phyloP scores from a whole-genome alignment of 2,113 vertebrate genomes.

The Lampris megalopsis region DNA sequence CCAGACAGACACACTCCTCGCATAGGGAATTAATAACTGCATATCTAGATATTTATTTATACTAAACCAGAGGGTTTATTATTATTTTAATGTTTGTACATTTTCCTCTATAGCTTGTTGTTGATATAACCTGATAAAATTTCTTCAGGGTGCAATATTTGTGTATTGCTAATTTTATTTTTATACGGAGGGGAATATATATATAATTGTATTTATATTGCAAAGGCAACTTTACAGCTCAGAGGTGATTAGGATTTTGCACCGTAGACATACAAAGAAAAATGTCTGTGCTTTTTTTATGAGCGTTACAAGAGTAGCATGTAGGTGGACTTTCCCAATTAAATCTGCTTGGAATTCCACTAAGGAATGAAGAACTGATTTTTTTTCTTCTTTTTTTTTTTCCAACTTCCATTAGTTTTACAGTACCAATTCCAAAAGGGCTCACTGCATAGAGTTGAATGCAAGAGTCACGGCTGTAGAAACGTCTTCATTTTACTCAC shows the following conservation, averaged over 20 bases:
- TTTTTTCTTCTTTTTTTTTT: slow-evolving; percentile 24
- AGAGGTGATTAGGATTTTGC: slow-evolving; percentile 57
- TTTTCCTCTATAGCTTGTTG: slow-evolving; percentile 58
- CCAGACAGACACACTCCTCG: slow-evolving; percentile 55
- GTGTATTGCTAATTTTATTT: slow-evolving; percentile 79
- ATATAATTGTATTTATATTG: slow-evolving; percentile 76
- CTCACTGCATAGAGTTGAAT: slow-evolving; percentile 57
- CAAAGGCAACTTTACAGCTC: slow-evolving; percentile 65
- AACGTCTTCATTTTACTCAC: slow-evolving; percentile 45
- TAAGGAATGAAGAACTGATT: slow-evolving; percentile 12
- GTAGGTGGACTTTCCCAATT: slow-evolving; percentile 36
- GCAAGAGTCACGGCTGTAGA: slow-evolving; percentile 74
- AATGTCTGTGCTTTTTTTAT: slow-evolving; percentile 68
- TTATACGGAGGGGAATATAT: slow-evolving; percentile 78
- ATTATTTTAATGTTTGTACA: slow-evolving; percentile 73
- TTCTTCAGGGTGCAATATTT: slow-evolving; percentile 73
- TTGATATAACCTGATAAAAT: slow-evolving; percentile 50
- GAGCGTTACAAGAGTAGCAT: slow-evolving; percentile 44
- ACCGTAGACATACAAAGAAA: slow-evolving; percentile 44
- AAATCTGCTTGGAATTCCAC: background rate
- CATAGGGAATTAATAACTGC: slow-evolving; percentile 37
- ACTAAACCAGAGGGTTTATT: slow-evolving; percentile 63
- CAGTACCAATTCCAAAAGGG: slow-evolving; percentile 42
- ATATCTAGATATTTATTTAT: slow-evolving; percentile 72
- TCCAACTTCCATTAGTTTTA: slow-evolving; percentile 24